A percentile compares a stretch with the other conserved stretches of the same genome.
Evolutionary conservation across 1,140 invertebrate genomes (phyloP).

Genomic region (Hyles euphorbiae): DNA sequence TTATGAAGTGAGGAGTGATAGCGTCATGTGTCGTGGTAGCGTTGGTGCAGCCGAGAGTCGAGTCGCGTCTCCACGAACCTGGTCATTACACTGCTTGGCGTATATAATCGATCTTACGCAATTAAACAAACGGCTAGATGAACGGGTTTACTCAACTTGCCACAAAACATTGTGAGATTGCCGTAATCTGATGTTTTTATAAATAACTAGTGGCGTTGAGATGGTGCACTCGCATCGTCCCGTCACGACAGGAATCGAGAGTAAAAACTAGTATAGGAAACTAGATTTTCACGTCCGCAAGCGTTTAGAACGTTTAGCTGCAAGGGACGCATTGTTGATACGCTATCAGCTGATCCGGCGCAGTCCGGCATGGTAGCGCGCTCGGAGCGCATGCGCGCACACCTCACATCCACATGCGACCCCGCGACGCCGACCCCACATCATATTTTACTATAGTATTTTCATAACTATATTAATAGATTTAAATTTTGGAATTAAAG

Average conservation of each 20-base stretch:
- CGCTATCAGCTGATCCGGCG: slow-evolving; percentile 62
- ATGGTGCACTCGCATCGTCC: slow-evolving; percentile 28
- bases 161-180: slow-evolving; percentile 52
- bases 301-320: slow-evolving; percentile 64
- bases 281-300: slow-evolving; percentile 53
- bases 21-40: too few relatives aligned
- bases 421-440: not conserved
- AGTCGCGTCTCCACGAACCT: not conserved
- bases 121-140: slow-evolving; percentile 43
- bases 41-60: too few relatives aligned
- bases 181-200: slow-evolving; percentile 44
- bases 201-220: slow-evolving; percentile 37
- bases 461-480: not conserved
- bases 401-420: slow-evolving; percentile 16
- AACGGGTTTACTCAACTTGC: slow-evolving; percentile 21
- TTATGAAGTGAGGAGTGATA: too few relatives aligned
- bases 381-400: slow-evolving; percentile 55
- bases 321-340: slow-evolving; percentile 64
- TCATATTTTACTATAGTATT: not conserved
- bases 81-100: slow-evolving; percentile 29
- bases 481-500: not conserved
- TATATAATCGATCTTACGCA: slow-evolving; percentile 52
- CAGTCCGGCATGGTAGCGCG: slow-evolving; percentile 63
- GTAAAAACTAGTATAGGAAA: slow-evolving; percentile 57
- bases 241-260: slow-evolving; percentile 34